These are phyloP conservation scores for Gari tellinella DNA, from an alignment of 2,888 invertebrate species.

Conservation along the genomic window DNA sequence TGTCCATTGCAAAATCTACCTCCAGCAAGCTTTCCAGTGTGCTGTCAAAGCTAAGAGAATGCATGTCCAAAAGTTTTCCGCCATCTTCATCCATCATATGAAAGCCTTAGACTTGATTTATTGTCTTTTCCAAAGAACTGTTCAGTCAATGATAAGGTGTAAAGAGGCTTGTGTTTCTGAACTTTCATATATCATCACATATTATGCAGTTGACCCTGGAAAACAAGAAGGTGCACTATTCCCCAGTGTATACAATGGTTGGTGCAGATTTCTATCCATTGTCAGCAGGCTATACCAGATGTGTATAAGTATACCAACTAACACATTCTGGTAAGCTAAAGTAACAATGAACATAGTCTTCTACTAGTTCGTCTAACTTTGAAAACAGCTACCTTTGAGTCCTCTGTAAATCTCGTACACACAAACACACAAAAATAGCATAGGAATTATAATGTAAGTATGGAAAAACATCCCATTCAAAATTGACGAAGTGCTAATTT, in stretches of 20 bases:
- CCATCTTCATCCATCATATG: constrained; percentile 7
- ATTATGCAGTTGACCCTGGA: constrained; percentile 13
- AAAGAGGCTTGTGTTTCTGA: too few relatives aligned
- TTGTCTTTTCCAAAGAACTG: too few relatives aligned
- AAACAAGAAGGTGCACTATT: constrained; percentile 20
- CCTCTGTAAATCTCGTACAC: too few relatives aligned
- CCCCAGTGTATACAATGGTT: not conserved
- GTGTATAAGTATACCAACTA: constrained; percentile 19
- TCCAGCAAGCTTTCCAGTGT: constrained; percentile 45
- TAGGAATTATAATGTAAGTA: too few relatives aligned
- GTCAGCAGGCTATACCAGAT: constrained; percentile 33
- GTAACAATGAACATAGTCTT: constrained; percentile 29
- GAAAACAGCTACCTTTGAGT: too few relatives aligned
- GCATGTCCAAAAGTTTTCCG: constrained; percentile 16
- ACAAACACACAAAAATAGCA: too few relatives aligned
- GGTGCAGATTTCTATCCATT: constrained; percentile 24
- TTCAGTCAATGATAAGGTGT: too few relatives aligned
- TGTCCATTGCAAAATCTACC: constrained; percentile 14
- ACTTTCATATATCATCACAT: too few relatives aligned
- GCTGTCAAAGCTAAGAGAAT: constrained; percentile 46
- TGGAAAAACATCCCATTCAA: too few relatives aligned
- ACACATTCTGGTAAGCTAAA: constrained; percentile 34
- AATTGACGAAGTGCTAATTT: too few relatives aligned
- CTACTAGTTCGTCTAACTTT: too few relatives aligned
- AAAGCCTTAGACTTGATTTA: too few relatives aligned